Conservation (phyloP, 2,797 vertebrate genomes). For the Mormyrops boulengeri region DNA sequence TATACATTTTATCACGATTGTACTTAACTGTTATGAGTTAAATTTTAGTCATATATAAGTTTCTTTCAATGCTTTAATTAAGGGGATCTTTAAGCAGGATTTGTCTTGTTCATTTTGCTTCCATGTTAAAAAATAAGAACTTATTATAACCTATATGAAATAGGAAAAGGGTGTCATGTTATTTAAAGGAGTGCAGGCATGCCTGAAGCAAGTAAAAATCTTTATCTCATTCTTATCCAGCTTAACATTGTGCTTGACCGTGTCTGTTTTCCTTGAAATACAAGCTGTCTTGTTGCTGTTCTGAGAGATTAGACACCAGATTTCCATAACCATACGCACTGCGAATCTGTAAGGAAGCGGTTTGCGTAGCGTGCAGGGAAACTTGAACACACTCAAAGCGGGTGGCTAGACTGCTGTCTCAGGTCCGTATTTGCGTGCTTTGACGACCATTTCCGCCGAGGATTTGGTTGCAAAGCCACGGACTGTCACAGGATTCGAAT, state of each 20-base stretch:
- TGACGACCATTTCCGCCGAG: not conserved
- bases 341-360: not conserved
- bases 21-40: not conserved
- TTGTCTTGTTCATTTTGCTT: not conserved
- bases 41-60: not conserved
- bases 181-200: not conserved
- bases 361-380: not conserved
- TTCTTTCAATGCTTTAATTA: not conserved
- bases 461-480: conserved; percentile 13
- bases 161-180: not conserved
- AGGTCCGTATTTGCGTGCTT: not conserved
- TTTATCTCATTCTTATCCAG: not conserved
- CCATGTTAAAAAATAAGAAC: not conserved
- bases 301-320: conserved; percentile 1
- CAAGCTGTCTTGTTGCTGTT: not conserved
- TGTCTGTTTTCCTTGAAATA: not conserved
- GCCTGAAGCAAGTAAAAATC: not conserved
- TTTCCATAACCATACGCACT: not conserved
- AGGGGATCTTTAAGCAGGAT: not conserved
- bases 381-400: not conserved
- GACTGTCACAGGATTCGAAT: not conserved
- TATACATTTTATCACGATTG: not conserved
- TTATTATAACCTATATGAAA: not conserved
- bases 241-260: not conserved
- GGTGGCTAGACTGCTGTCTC: not conserved